A percentile compares a stretch with the other conserved stretches of the same genome.
phyloP scores from a whole-genome alignment of 2,888 invertebrate species.

The Zhuqinia jingwanae region DNA sequence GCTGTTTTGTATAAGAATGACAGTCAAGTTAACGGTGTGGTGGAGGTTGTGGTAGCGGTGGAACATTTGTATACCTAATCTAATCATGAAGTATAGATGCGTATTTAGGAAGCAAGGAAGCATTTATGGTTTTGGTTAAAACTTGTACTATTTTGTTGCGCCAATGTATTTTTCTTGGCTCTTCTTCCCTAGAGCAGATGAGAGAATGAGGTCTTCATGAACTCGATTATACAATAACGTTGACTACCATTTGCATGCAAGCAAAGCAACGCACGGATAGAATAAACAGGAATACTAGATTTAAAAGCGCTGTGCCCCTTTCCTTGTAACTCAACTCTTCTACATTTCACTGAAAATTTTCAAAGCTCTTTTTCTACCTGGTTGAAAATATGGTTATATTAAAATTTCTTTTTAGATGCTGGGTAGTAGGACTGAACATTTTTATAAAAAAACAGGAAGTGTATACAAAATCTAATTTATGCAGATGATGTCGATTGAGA shows the following conservation, averaged over 20 bases:
- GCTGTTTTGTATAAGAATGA: neutral
- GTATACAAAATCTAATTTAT: constrained; percentile 24
- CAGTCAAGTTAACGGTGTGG: constrained; percentile 5
- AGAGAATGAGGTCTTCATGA: too few species aligned
- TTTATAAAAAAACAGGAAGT: neutral
- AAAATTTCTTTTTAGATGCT: neutral
- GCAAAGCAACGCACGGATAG: too few species aligned
- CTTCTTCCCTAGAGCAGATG: too few species aligned
- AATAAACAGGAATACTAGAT: too few species aligned
- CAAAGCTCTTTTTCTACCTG: too few species aligned
- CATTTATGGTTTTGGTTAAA: neutral
- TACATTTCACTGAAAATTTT: neutral
- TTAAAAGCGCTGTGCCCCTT: too few species aligned
- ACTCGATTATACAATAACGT: neutral
- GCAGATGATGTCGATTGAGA: constrained; percentile 43
- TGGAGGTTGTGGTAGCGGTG: neutral
- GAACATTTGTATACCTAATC: neutral
- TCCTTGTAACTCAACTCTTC: too few species aligned
- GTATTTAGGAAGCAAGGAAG: too few species aligned
- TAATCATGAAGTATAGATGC: too few species aligned
- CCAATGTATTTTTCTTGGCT: too few species aligned
- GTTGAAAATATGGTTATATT: neutral
- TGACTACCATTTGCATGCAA: constrained; percentile 20
- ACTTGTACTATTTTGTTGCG: too few species aligned
- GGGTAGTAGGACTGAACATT: neutral